phyloP scores from a whole-genome alignment of 2,888 invertebrate species.

The Parnassius smintheus region DNA sequence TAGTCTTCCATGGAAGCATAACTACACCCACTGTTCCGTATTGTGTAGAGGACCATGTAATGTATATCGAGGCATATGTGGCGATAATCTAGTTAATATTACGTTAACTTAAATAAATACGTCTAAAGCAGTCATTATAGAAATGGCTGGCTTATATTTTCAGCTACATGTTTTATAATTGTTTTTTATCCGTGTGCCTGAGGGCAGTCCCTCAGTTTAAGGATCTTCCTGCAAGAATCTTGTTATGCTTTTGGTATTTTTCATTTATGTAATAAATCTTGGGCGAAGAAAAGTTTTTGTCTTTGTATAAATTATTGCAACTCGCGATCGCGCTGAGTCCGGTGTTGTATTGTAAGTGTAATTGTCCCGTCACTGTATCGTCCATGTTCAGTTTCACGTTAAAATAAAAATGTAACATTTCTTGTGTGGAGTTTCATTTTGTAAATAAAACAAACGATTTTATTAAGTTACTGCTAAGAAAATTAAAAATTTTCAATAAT shows the following conservation, averaged over 20 bases:
- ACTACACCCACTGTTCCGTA: too few species aligned
- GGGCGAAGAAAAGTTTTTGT: background rate
- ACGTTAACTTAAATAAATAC: too few species aligned
- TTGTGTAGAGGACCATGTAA: too few species aligned
- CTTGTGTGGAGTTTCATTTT: constrained; percentile 85
- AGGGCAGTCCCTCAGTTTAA: background rate
- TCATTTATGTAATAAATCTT: background rate
- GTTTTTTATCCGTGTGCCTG: background rate
- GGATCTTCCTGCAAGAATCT: background rate
- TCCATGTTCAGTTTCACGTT: background rate
- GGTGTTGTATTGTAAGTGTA: constrained; percentile 21
- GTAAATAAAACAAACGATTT: background rate
- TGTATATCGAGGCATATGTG: too few species aligned
- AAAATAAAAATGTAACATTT: constrained; percentile 4
- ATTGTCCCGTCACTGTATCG: constrained; percentile 17
- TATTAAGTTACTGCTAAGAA: too few species aligned
- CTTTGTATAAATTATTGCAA: background rate
- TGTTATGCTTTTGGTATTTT: background rate
- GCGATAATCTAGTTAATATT: too few species aligned
- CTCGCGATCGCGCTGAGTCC: background rate
- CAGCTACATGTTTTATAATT: too few species aligned
- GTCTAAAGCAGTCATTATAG: too few species aligned
- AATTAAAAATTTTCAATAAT: too few species aligned
- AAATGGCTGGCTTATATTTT: too few species aligned
- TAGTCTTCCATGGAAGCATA: too few species aligned